Evolutionary conservation across 2,797 vertebrate genomes (phyloP), one percentile per base, ranked within the genome.

Genomic region (Otus scops): DNA sequence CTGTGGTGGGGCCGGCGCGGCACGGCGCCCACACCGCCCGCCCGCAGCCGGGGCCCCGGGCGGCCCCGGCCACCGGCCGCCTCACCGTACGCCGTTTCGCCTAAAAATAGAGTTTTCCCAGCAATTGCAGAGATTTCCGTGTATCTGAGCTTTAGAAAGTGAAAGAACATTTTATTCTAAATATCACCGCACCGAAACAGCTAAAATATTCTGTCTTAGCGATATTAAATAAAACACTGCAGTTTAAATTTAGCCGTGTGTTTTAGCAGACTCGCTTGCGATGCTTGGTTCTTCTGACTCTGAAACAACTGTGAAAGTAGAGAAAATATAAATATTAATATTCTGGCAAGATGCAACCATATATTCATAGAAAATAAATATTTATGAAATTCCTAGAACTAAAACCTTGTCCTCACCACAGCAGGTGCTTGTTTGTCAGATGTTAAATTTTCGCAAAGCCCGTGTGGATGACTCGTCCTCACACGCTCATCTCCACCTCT

Each of bases 81-180:
- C 27, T 13, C 36, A 2, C 13, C 3, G 11, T 3, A 1, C 20
- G 36, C 54, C 0, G 0, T 27, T 71, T 11, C 38, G 56, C 57
- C 16, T 34, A 12, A n/a, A 90, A 76, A 39, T 4, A 15, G 22
- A 21, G 20, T 43, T 77, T 48, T 47, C 50, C 39, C 48, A 23
- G 36, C 51, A 43, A 10, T 2, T 43, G 50, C 28, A 6, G 57
- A 68, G 61, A 75, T 75, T 43, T 68, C 47, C 4, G 1, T 6
- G 69, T 53, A 36, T 69, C 57, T 69, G 38, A 50, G 91, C 38
- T 77, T 53, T 5, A 57, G 48, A 74, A 82, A 88, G 93, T 88
- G 86, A 89, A 96, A 88, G 89, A 94, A 93, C 91, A 39, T 93
- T 75, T 92, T 75, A 71, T 92, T 84, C 76, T 65, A 61, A 89